Conservation (phyloP, 2,113 vertebrate genomes). For the Takifugu bimaculatus region DNA sequence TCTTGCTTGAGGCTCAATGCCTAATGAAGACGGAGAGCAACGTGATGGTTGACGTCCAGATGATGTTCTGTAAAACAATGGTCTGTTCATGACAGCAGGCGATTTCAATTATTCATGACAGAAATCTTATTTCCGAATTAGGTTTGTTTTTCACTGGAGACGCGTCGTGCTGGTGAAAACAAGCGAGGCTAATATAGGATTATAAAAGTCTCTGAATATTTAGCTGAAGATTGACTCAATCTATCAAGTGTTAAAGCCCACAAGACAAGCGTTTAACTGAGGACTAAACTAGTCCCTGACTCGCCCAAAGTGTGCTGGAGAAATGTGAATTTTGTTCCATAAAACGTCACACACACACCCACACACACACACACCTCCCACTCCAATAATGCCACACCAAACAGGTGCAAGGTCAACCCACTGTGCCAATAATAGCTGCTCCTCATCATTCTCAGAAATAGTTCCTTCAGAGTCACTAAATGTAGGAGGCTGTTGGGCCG, state of each 20-base stretch:
- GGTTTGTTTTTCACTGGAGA: no score
- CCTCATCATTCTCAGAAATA: constrained; percentile 61
- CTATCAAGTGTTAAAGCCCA: no score
- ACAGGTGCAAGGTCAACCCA: constrained; percentile 70
- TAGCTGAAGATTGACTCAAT: no score
- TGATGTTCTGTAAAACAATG: constrained; percentile 41
- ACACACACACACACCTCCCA: constrained; percentile 17
- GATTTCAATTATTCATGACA: constrained; percentile 26
- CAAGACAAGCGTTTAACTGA: no score
- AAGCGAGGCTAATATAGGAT: no score
- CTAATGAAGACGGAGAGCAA: constrained; percentile 41
- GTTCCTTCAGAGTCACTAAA: constrained; percentile 55
- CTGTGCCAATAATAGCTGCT: constrained; percentile 61
- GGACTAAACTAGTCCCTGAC: no score
- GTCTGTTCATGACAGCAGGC: constrained; percentile 22
- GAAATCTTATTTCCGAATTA: background rate
- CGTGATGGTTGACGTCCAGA: constrained; percentile 43
- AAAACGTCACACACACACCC: constrained; percentile 8
- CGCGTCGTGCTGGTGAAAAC: no score
- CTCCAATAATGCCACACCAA: constrained; percentile 51
- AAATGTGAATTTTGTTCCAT: no score
- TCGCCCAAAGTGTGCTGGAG: no score
- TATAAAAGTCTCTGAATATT: no score
- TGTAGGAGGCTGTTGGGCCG: constrained; percentile 42
- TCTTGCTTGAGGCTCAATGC: constrained; percentile 41